Conservation (phyloP, 2,888 invertebrate species). For the Epistrophe eligans region DNA sequence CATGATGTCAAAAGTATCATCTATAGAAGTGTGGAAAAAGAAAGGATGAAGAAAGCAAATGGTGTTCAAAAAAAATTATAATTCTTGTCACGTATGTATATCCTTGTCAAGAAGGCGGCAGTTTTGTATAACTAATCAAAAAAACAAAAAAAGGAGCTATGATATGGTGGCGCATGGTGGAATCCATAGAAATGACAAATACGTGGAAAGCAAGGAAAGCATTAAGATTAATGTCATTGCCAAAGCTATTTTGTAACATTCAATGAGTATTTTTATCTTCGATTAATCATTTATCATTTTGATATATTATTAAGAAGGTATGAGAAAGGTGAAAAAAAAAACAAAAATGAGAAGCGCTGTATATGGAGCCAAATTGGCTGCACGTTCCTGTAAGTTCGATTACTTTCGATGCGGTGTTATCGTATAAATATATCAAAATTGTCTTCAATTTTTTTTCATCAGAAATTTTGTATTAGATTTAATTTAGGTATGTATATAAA, state of each 20-base stretch:
- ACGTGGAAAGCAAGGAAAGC: slow-evolving; percentile 8
- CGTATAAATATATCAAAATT: too few species aligned
- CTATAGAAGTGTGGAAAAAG: neutral
- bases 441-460: too few species aligned
- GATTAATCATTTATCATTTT: slow-evolving; percentile 26
- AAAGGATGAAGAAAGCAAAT: neutral
- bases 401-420: neutral
- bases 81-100: slow-evolving; percentile 30
- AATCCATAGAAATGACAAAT: neutral
- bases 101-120: slow-evolving; percentile 22
- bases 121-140: slow-evolving; percentile 33
- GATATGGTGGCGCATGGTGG: neutral
- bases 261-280: slow-evolving; percentile 32
- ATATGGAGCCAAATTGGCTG: neutral
- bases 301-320: neutral
- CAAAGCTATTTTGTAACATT: slow-evolving; percentile 19
- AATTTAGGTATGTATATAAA: too few species aligned
- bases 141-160: neutral
- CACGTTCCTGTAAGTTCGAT: neutral
- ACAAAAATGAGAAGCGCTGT: too few species aligned
- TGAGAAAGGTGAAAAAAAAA: neutral
- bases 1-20: slow-evolving; percentile 6
- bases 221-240: slow-evolving; percentile 20
- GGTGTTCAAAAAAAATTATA: neutral
- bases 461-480: too few species aligned